Evolutionary conservation across 2,797 vertebrate species (phyloP), one percentile per base, ranked within the genome.

Genomic region (Masticophis lateralis): DNA sequence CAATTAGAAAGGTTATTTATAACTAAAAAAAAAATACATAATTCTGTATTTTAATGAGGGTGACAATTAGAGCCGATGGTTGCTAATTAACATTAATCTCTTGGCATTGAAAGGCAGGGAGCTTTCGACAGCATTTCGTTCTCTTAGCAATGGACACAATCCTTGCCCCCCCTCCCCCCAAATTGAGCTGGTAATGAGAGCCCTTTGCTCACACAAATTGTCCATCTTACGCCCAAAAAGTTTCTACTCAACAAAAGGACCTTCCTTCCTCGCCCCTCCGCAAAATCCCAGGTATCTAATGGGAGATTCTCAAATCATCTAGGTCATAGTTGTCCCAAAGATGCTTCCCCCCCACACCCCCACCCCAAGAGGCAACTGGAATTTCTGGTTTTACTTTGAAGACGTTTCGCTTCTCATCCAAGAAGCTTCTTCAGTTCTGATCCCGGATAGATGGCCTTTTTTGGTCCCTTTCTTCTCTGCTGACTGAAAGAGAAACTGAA

Each of bases 1-100:
- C 97, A 98, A 97, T 98, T 98, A 98, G 97, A 97, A 97, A 97
- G 96, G 97, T 97, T 98, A 97, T 98, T 98, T 98, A 98, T 97
- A 98, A 97, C 91, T 95, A 97, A 98, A 97, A 97, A 97, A 98
- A 98, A 97, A 98, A 97, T 97, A 97, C 96, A 97, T 97, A 98
- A 98, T 97, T 98, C 97, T 97, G 96, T 97, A 97, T 97, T 96
- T 98, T 97, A 98, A 97, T 97, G 94, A 97, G 90, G 95, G 96
- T 95, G 97, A 97, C 96, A 98, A 97, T 97, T 98, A 97, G 93
- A 98, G 97, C 87, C 96, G 97, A 97, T 95, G 94, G 95, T 96
- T 96, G 95, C 96, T 97, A 97, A 98, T 97, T 97, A 98, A 97
- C 97, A 97, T 96, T 96, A 97, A 96, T 97, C 96, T 95, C 95